phyloP scores from a whole-genome alignment of 2,888 invertebrate species.

The Troides oblongomaculatus region DNA sequence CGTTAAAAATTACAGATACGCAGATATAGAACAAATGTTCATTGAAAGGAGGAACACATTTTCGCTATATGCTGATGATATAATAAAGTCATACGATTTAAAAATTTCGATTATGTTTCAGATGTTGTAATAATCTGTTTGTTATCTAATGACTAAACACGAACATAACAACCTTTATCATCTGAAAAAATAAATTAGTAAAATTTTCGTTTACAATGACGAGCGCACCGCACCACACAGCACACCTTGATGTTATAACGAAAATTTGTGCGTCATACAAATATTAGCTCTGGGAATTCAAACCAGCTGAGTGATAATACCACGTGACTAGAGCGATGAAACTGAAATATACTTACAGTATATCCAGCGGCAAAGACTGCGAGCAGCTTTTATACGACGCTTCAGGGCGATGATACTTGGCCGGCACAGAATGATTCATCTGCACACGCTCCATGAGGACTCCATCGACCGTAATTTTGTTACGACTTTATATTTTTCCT shows the following conservation, averaged over 20 bases:
- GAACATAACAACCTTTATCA: too few species aligned
- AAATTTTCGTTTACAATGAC: too few species aligned
- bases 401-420: slow-evolving; percentile 62
- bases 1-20: too few species aligned
- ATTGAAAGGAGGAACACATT: too few species aligned
- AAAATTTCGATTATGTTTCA: too few species aligned
- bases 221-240: background rate
- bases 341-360: slow-evolving; percentile 64
- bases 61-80: too few species aligned
- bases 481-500: slow-evolving; percentile 28
- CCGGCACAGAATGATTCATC: slow-evolving; percentile 64
- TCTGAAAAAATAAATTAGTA: too few species aligned
- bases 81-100: too few species aligned
- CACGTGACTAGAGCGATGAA: background rate
- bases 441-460: slow-evolving; percentile 70
- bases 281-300: slow-evolving; percentile 2
- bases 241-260: background rate
- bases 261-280: slow-evolving; percentile 3
- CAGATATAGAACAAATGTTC: too few species aligned
- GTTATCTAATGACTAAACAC: too few species aligned
- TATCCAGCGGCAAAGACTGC: slow-evolving; percentile 74
- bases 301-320: background rate
- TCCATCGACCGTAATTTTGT: slow-evolving; percentile 50
- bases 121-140: too few species aligned
- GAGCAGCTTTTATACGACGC: slow-evolving; percentile 73